Evolutionary conservation across 2,113 vertebrate species (phyloP).

Genomic region (Platysternon megacephalum): DNA sequence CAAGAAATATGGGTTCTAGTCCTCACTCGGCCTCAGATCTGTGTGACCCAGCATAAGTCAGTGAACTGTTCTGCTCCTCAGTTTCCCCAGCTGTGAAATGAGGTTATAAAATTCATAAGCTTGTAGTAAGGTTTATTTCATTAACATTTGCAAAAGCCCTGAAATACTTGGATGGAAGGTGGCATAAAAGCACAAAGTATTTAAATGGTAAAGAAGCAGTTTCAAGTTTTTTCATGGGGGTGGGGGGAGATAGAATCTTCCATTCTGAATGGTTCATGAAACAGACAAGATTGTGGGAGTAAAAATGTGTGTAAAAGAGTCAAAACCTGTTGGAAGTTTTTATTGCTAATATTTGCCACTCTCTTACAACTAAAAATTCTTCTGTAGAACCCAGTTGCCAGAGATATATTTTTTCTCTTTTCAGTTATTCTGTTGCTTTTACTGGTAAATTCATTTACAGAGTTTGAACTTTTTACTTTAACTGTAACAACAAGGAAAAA

Average conservation of each 20-base stretch:
- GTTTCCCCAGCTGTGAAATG: not conserved
- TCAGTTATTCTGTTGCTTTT: not conserved
- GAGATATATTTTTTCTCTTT: not conserved
- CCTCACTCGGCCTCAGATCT: not conserved
- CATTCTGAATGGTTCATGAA: not conserved
- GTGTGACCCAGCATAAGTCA: not conserved
- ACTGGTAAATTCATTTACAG: not conserved
- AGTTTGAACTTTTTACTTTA: not conserved
- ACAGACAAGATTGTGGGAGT: accelerated
- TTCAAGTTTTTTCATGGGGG: not conserved
- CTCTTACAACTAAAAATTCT: accelerated
- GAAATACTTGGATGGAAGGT: not conserved
- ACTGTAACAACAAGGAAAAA: not conserved
- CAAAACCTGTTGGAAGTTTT: not conserved
- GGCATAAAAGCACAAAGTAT: not conserved
- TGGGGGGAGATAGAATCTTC: not conserved
- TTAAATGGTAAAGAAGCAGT: not conserved
- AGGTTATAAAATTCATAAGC: not conserved
- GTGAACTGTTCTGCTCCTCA: not conserved
- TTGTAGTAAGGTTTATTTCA: not conserved
- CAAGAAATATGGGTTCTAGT: not conserved
- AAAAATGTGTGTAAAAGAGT: not conserved
- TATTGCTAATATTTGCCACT: not conserved
- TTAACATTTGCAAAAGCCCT: not conserved
- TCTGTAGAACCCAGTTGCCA: not conserved